phyloP scores from a whole-genome alignment of 2,888 invertebrate species.

The Cryptops parisi region DNA sequence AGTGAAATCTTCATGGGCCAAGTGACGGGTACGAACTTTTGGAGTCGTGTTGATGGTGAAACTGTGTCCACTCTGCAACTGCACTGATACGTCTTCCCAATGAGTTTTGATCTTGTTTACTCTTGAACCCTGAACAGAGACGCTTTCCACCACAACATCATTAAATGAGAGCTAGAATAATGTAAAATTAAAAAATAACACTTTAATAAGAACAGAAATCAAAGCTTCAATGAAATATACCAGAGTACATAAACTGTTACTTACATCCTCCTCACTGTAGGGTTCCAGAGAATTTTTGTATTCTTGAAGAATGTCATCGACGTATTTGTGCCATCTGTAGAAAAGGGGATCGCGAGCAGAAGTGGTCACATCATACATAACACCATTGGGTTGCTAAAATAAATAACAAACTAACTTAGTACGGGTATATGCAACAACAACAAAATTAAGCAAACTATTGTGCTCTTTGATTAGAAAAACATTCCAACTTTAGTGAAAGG shows the following conservation, averaged over 20 bases:
- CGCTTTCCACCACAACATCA: slow-evolving; percentile 20
- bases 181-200: background rate
- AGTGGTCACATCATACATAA: slow-evolving; percentile 6
- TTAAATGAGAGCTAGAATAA: slow-evolving; percentile 20
- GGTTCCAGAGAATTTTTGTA: slow-evolving; percentile 6
- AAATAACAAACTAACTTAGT: no score
- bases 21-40: slow-evolving; percentile 43
- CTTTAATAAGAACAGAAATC: background rate
- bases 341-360: slow-evolving; percentile 12
- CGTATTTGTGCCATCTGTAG: slow-evolving; percentile 13
- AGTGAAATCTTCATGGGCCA: slow-evolving; percentile 55
- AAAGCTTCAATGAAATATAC: no score
- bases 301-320: slow-evolving; percentile 5
- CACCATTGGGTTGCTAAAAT: no score
- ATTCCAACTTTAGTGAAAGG: no score
- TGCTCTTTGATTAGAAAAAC: no score
- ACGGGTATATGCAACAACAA: no score
- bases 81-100: slow-evolving; percentile 64
- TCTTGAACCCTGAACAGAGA: slow-evolving; percentile 17
- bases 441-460: no score
- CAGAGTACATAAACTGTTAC: no score
- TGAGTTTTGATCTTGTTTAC: slow-evolving; percentile 19
- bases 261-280: slow-evolving; percentile 5
- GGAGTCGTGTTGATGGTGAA: background rate
- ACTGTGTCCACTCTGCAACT: slow-evolving; percentile 62